Base-by-base conservation (phyloP, 2,113 vertebrate genomes). In the Callipepla squamata region DNA sequence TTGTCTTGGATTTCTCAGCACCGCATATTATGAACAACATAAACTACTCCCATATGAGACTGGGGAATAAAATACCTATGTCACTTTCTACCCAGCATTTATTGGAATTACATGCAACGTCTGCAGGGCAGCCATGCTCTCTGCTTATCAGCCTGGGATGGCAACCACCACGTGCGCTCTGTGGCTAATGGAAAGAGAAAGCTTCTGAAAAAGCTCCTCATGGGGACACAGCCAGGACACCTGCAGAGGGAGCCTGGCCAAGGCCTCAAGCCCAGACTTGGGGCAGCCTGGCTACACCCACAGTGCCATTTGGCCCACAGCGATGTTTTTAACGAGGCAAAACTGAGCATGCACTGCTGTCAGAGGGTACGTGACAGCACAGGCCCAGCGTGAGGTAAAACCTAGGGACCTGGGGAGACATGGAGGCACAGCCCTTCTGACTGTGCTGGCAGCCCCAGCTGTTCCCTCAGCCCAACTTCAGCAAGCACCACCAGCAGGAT, bases 11-110 rank as follows among this genome's bases (percentile, higher is more conserved):
- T 51, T 82, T 50, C 67, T 70, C 68, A 47, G 11, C 28, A 48
- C 28, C 38, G 42, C 72, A 25, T 0, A 0, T 38, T 80, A 87
- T 0, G 1, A 90, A 38, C 65, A 70, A 15, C 25, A 38, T 32
- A 70, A 77, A 26, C 38, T 70, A 59, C 68, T 55, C 80, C 66
- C 57, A 32, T 45, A 28, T 66, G 18, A 45, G 25, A 51, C n/a
- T n/a, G 26, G 77, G 72, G 44, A 76, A 80, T 68, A 51, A 85
- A 87, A 90, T 44, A 80, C 32, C 87, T 57, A 47, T 80, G 34
- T 65, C 68, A 55, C 55, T 85, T 73, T 70, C 53, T 25, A 59
- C 17, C 11, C 6, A 73, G 42, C 48, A 42, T 63, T 80, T 84
- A 77, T 30, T 68, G 59, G 51, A 67, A 45, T 80, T 57, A 26